Evolutionary conservation across 2,797 vertebrate genomes (phyloP), one percentile per base, ranked within the genome.

Genomic region (Oryzias sinensis): DNA sequence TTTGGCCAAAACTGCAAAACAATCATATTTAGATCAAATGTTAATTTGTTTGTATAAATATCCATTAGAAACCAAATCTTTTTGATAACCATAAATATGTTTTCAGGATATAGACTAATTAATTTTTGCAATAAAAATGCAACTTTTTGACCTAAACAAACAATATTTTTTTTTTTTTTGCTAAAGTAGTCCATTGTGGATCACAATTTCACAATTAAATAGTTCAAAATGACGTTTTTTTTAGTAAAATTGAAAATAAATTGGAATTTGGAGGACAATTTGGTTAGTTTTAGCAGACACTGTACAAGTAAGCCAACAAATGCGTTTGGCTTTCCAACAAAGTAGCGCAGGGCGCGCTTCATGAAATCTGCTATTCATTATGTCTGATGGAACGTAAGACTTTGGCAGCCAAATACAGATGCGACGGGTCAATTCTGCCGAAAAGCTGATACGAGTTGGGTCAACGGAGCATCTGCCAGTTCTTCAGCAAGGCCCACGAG

Each of bases 381-480:
- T 67, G 68, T 65, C 57, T 82, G 82, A 86, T 85, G 77, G 72
- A 70, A 83, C 76, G 59, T 63, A 67, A 75, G 76, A 61, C 59
- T 79, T 70, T 79, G 70, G 74, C 54, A 14, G 59, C 37, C 33
- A 50, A 45, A 67, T 64, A 70, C 83, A 81, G 84, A 81, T 64
- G 81, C 78, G 57, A 71, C 25, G 81, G 80, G 82, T 87, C 76
- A 71, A 70, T 48, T 69, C 62, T 16, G 51, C 79, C 44, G 68
- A 71, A 82, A 59, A 48, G 51, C 56, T 20, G 27, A 59, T 62
- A 59, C 73, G 52, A 46, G 70, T 75, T 59, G 63, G 81, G 84
- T 85, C 84, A 85, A 68, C 76, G 44, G 58, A 88, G 85, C 88
- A 84, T 84, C 84, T 87, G 88, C 60, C 82, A 81, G 72, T 80